Base-by-base conservation (phyloP, 1,140 invertebrate species). In the Drosophila takahashii region DNA sequence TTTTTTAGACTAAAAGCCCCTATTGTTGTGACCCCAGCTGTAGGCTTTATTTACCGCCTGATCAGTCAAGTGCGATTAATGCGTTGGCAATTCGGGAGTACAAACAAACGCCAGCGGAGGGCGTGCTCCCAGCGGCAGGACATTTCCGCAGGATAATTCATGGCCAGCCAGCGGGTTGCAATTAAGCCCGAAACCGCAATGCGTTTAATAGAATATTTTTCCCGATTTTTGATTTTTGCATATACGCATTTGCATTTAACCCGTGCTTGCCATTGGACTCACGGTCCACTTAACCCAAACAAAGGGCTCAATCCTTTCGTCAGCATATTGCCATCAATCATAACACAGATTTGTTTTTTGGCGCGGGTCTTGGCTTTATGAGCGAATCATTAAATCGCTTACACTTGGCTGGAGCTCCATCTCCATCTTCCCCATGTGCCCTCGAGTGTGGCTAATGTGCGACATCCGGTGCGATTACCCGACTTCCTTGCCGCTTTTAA, bases 401-500 rank as follows among this genome's bases (percentile, higher is more conserved):
- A 81, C 85, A 84, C 81, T 91, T 74, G 77, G 51, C 57, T 90
- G 90, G 72, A 79, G 41, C 42, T 37, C 54, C 64, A 42, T 59
- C 72, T 77, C 52, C 62, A 72, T 71, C 72, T 76, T 76, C 60
- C 48, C 56, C 56, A 65, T 87, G 84, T 64, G 79, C 69, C 52
- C 80, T 89, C 85, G 77, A 89, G 84, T 89, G 84, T 90, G 69
- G 64, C 72, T 91, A 91, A 91, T 91, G 90, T 76, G 86, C 81
- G 86, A 91, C 90, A 91, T 91, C 90, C 90, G 90, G 70, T 91
- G 51, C 58, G 41, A 67, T 56, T 64, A 61, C 54, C 48, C 53
- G 36, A 45, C 27, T 41, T 61, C 41, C 54, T 41, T 44, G 47
- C 53, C 50, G 44, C 37, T 72, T 72, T 62, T 91, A 91, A 91